Base-by-base conservation (phyloP, 1,140 invertebrate species). In the Drosophila repletoides region DNA sequence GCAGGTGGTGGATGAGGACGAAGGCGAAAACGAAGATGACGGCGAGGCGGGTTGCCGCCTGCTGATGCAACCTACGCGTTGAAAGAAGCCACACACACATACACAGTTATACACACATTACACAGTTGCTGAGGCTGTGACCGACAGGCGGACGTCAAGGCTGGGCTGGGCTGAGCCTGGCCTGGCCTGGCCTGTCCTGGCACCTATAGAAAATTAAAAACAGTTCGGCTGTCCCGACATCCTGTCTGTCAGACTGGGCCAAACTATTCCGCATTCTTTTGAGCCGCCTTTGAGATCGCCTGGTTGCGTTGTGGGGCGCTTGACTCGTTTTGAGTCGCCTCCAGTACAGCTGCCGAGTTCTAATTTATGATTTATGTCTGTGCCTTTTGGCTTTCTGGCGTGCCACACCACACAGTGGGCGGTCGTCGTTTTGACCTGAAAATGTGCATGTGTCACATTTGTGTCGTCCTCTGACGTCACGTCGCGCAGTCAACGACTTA, bases 201-300 rank as follows among this genome's bases (percentile, higher is more conserved):
- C 48, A 60, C 45, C 33, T 45, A 46, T 7, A 15, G 69, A 48
- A 71, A 71, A 71, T 61, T 51, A 52, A 79, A 74, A 74, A 74
- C 60, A 48, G 72, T 48, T 59, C 26, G 58, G 65, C 33, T 29
- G 41, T n/a, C 36, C 36, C 15, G 53, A 5, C 28, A 21, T 21
- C 21, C 19, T 58, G 40, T 15, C 28, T 28, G 59, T 26, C 29
- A 26, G 31, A 56, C 63, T 59, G 36, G 49, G 71, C 33, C 63
- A 76, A 76, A 83, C 59, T 67, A 84, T 84, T 83, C 79, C 79
- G 77, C 79, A 83, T 84, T 84, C 79, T 73, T 83, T 48, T 2
- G 31, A 52, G 41, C 26, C 28, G 14, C 14, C n/a, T 46, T 9
- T 36, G 10, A 29, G 21, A 14, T 26, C 12, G 12, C 3, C 21